Base-by-base conservation (phyloP, 2,888 invertebrate genomes). In the Labia minor region DNA sequence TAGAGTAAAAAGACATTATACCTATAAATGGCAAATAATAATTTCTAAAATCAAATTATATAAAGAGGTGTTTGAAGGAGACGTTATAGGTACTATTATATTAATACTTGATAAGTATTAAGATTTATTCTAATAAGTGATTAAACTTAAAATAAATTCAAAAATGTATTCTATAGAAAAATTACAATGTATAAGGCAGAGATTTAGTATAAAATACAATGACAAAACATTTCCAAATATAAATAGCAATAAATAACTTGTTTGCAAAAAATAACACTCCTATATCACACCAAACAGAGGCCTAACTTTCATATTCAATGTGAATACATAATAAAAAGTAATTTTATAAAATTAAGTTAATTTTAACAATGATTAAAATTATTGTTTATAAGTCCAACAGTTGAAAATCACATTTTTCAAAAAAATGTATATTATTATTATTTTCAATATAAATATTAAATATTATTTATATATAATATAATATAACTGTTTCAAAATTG, bases 311-410 rank as follows among this genome's bases (percentile, higher is more conserved):
- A 33, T 37, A 64, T 37, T 37, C 64, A 26, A 26, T 33, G 37
- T 37, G 37, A 64, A 26, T 33, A 37, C 19, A 33, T 19, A 64
- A 64, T 33, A 37, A 19, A 64, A 21, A 64, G 19, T 16, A 64
- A 16, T 19, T 33, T 26, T 21, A 63, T 16, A 19, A 33, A 11
- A 64, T 37, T 26, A 33, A 64, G 21, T 19, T 26, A n/a, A 21
- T 18, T 64, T 64, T 33, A 64, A 33, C 37, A 64, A 26, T 26
- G 33, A 64, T 37, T 19, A 26, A 37, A 19, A 64, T 64, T 64
- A 64, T 64, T 64, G 64, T 21, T 64, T 37, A 19, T 26, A 64
- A 64, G 33, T 64, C 11, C 37, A 19, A 37, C 64, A 26, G 19
- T 37, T 21, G 37, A 64, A 64, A 64, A 64, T 64, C 33, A 37